These are phyloP conservation scores for Calonectris borealis DNA, from an alignment of 2,113 vertebrate species.

Conservation along the genomic window DNA sequence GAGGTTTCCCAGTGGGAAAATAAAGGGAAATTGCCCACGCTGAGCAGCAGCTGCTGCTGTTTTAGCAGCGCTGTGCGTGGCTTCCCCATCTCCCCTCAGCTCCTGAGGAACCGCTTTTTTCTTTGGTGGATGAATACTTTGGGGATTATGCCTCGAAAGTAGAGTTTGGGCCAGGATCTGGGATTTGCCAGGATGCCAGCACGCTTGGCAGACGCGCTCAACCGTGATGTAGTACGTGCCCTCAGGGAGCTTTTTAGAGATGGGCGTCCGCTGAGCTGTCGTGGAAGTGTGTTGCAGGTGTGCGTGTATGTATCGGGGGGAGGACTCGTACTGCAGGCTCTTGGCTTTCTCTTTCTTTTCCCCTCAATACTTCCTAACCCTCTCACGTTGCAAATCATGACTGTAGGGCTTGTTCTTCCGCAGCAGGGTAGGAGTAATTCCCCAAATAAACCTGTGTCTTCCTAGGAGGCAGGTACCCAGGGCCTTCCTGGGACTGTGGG, in stretches of 20 bases:
- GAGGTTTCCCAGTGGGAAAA: neutral
- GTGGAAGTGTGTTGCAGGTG: neutral
- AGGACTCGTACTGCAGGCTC: neutral
- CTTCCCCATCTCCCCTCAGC: neutral
- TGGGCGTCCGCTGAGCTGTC: neutral
- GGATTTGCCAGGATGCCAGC: neutral
- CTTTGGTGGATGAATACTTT: neutral
- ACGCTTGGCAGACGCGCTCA: neutral
- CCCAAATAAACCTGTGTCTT: neutral
- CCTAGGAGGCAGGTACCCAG: neutral
- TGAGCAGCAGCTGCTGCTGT: slow-evolving; percentile 10
- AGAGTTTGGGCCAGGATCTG: neutral
- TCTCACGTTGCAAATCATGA: neutral
- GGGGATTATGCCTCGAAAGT: neutral
- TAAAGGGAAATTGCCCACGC: slow-evolving; percentile 3
- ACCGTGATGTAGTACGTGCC: neutral
- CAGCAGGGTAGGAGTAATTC: neutral
- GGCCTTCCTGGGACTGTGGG: neutral
- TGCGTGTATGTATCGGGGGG: rapidly evolving
- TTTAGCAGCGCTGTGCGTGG: neutral
- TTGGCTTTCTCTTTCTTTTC: neutral
- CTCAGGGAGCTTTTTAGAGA: neutral
- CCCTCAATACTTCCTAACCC: neutral
- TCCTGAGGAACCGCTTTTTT: neutral
- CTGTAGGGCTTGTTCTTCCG: neutral